Conservation (phyloP, 2,797 vertebrate genomes). For the Garrulus glandarius region DNA sequence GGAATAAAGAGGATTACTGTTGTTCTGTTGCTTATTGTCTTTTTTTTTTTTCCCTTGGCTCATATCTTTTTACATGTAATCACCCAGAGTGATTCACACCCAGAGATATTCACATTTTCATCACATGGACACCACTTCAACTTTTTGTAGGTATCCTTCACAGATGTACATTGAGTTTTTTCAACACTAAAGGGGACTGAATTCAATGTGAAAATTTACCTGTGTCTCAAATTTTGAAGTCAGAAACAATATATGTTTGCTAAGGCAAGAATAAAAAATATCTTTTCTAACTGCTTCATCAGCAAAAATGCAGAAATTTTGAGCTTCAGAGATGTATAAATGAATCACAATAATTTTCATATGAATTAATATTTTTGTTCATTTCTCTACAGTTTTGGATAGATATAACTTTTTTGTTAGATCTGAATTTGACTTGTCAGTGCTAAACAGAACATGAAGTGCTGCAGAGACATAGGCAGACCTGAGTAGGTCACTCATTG, state of each 20-base stretch:
- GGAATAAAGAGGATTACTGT: not conserved
- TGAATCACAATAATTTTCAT: not conserved
- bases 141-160: not conserved
- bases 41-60: not conserved
- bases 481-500: not conserved
- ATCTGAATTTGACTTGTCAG: not conserved
- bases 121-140: not conserved
- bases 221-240: not conserved
- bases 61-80: not conserved
- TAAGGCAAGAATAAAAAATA: not conserved
- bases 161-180: not conserved
- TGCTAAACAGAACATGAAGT: not conserved
- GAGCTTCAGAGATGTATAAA: not conserved
- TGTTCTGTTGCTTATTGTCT: not conserved
- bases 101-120: not conserved
- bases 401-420: not conserved
- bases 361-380: not conserved
- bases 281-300: not conserved
- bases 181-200: not conserved
- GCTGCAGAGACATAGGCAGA: not conserved
- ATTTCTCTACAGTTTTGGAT: not conserved
- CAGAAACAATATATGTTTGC: not conserved
- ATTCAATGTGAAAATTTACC: not conserved
- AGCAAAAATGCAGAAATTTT: not conserved
- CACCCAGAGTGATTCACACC: not conserved